Evolutionary conservation across 35 echinoderm and acorn worm species (phyloP).

Genomic region (Holothuria glaberrima): DNA sequence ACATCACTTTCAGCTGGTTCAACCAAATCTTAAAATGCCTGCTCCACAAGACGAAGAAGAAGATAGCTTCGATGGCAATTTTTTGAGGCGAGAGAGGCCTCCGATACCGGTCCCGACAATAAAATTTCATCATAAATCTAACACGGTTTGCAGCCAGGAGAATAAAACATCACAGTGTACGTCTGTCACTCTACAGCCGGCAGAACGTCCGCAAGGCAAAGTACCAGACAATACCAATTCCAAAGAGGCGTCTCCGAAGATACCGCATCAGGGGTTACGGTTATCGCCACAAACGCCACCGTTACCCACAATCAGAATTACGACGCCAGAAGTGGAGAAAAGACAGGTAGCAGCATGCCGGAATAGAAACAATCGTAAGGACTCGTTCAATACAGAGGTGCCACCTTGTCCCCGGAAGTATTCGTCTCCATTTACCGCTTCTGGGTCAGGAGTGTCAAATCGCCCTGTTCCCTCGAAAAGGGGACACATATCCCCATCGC

Average conservation of each 20-base stretch:
- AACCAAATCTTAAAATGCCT: not conserved
- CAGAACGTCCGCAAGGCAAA: no score
- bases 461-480: conserved; percentile 28
- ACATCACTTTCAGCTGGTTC: not conserved
- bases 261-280: not conserved
- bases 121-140: not conserved
- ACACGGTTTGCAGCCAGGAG: no score
- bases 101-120: not conserved
- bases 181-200: no score
- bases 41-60: not conserved
- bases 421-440: not conserved
- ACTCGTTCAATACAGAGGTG: conserved; percentile 1
- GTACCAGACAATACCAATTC: no score
- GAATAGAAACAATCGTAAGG: not conserved
- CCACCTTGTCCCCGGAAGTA: conserved; percentile 28
- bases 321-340: conserved; percentile 2
- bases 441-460: not conserved
- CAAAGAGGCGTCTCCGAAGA: not conserved
- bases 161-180: no score
- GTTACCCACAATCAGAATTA: not conserved
- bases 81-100: not conserved
- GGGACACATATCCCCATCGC: not conserved
- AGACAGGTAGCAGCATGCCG: not conserved
- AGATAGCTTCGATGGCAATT: not conserved
- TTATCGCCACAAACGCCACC: not conserved